A percentile compares a stretch with the other conserved stretches of the same genome.
These are phyloP conservation scores for Slavum lentiscoides DNA, from an alignment of 2,888 invertebrate genomes.

Conservation along the genomic window DNA sequence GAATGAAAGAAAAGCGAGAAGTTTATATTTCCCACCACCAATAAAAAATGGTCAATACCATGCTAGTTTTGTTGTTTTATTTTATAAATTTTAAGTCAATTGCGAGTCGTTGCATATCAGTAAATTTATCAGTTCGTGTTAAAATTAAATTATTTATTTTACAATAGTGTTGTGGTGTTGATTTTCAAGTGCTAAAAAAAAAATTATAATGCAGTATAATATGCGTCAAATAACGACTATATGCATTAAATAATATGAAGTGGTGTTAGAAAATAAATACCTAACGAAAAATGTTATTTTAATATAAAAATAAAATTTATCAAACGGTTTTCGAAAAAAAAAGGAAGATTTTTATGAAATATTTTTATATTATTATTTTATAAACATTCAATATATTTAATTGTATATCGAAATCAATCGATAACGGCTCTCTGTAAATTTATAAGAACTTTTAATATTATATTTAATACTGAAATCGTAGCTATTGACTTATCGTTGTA, in stretches of 20 bases:
- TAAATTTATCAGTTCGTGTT: conserved; percentile 17
- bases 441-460: no score
- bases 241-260: no score
- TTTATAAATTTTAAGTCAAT: conserved; percentile 14
- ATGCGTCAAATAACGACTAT: no score
- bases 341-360: no score
- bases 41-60: background rate
- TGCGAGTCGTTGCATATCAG: conserved; percentile 7
- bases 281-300: no score
- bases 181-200: background rate
- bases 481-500: background rate
- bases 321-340: no score
- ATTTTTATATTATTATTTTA: no score
- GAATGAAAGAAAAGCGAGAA: conserved; percentile 4
- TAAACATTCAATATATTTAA: no score
- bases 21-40: conserved; percentile 28
- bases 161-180: background rate
- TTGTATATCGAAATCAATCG: no score
- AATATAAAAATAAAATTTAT: no score
- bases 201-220: background rate
- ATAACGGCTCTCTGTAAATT: no score
- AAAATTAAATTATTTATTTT: background rate
- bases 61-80: conserved; percentile 22
- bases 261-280: no score
- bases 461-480: background rate